Conservation (phyloP, 1,140 invertebrate genomes). For the fruit fly (Drosophila melanogaster) region DNA sequence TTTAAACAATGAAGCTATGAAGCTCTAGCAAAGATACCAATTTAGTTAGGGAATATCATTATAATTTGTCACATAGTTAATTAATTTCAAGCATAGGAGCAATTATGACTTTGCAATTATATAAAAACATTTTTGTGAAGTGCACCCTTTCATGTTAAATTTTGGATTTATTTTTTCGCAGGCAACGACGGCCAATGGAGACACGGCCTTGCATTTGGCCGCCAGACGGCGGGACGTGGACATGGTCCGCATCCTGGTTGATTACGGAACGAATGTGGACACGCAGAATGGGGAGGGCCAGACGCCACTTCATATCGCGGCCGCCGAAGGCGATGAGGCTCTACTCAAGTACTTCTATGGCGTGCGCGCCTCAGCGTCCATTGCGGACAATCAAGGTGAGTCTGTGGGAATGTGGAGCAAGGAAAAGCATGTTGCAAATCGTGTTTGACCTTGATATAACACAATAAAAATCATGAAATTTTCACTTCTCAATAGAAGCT, state of each 20-base stretch:
- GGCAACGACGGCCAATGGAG: constrained; percentile 90
- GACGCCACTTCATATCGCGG: constrained; percentile 96
- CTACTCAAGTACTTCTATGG: constrained; percentile 98
- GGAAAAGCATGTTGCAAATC: background rate
- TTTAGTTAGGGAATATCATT: no score
- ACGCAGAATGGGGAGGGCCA: constrained; percentile 96
- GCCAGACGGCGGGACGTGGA: constrained; percentile 95
- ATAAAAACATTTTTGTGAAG: background rate
- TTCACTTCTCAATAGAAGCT: background rate
- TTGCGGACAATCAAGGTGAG: constrained; percentile 94
- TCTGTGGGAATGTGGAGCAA: constrained; percentile 9
- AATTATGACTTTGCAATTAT: background rate
- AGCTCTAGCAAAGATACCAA: no score
- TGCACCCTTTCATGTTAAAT: constrained; percentile 11
- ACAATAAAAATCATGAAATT: background rate
- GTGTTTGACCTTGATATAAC: background rate
- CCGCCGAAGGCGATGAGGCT: constrained; percentile 97
- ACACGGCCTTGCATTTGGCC: constrained; percentile 96
- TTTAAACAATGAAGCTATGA: background rate
- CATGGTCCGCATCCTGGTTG: constrained; percentile 95
- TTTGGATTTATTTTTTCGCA: constrained; percentile 54
- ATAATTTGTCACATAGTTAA: no score
- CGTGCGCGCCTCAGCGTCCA: constrained; percentile 95
- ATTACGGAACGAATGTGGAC: constrained; percentile 96
- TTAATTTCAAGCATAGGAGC: no score